A percentile compares a stretch with the other conserved stretches of the same genome.
phyloP scores from a whole-genome alignment of 2,113 vertebrate species.

The Mesocricetus auratus region DNA sequence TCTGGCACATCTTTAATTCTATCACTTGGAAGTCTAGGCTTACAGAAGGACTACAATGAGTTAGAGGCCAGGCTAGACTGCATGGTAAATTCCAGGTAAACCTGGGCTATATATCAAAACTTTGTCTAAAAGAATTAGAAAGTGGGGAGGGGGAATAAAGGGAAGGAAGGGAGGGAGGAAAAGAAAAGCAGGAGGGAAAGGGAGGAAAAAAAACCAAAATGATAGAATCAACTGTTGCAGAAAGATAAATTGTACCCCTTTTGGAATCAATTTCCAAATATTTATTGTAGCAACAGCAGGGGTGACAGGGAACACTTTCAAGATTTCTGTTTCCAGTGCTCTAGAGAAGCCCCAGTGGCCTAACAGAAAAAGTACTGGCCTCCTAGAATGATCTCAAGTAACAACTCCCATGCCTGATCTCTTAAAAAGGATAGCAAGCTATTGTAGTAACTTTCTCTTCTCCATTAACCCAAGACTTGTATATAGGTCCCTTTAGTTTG shows the following conservation, averaged over 20 bases:
- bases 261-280: background rate
- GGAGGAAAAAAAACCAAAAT: background rate
- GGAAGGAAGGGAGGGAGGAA: background rate
- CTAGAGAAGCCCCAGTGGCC: background rate
- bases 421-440: background rate
- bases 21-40: background rate
- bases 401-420: background rate
- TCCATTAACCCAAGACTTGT: constrained; percentile 17
- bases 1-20: background rate
- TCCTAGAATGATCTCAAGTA: background rate
- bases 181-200: background rate
- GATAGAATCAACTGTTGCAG: background rate
- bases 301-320: background rate
- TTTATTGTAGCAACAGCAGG: background rate
- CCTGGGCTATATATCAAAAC: background rate
- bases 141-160: background rate
- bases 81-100: background rate
- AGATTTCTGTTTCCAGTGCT: constrained; percentile 10
- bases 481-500: background rate
- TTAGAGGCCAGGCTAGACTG: background rate
- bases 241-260: background rate
- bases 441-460: background rate
- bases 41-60: background rate
- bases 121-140: background rate
- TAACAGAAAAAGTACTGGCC: background rate